phyloP scores from a whole-genome alignment of 2,113 vertebrate genomes.

The Chloebia gouldiae region DNA sequence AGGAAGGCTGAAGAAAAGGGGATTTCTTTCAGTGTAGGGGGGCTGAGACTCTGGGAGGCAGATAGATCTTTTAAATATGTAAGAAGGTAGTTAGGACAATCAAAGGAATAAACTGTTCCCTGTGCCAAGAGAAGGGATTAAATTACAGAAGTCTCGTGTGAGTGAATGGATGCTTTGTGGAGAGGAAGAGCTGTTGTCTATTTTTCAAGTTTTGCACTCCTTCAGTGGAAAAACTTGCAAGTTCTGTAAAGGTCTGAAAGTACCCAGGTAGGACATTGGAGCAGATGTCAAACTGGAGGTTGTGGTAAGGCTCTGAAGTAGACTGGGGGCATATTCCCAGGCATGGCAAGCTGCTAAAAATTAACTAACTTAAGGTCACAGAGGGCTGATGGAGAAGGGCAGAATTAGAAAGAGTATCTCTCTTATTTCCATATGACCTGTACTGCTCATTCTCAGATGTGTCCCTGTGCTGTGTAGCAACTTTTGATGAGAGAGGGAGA shows the following conservation, averaged over 20 bases:
- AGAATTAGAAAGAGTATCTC: not conserved
- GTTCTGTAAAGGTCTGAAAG: not conserved
- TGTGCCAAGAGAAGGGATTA: not conserved
- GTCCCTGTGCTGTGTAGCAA: not conserved
- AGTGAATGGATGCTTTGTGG: constrained; percentile 24
- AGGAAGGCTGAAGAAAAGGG: not conserved
- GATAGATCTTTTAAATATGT: not conserved
- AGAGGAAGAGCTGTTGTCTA: not conserved
- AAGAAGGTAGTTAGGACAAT: not conserved
- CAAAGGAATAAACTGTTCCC: constrained; percentile 18
- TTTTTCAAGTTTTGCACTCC: not conserved
- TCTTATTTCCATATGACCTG: not conserved
- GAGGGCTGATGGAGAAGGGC: not conserved
- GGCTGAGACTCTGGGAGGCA: not conserved
- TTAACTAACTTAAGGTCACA: not conserved
- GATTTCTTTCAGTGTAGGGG: not conserved
- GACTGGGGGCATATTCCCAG: not conserved
- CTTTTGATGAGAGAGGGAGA: not conserved
- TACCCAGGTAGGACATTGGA: not conserved
- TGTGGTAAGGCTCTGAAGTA: not conserved
- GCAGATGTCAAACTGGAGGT: not conserved
- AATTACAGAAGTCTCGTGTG: not conserved
- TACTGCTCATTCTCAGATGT: not conserved
- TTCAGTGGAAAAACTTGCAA: not conserved
- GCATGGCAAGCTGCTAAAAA: not conserved